These are phyloP conservation scores for Turnix velox DNA, from an alignment of 2,113 vertebrate genomes.

Conservation along the genomic window DNA sequence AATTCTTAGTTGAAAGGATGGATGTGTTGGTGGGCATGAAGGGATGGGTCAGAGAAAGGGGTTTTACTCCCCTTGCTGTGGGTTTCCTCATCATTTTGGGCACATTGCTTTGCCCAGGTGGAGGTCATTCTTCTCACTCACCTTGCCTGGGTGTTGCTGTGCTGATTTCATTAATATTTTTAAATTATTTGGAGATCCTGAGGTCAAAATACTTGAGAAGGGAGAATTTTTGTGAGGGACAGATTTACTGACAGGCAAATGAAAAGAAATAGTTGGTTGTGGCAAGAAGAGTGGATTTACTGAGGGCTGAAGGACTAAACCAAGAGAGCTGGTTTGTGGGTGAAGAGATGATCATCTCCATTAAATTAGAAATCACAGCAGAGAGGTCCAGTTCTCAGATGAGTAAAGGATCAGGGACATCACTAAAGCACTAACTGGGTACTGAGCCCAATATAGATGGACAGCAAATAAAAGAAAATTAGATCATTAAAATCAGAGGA, in stretches of 20 bases:
- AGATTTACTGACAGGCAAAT: not conserved
- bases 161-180: no score
- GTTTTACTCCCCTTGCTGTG: not conserved
- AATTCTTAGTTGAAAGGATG: not conserved
- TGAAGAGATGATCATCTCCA: not conserved
- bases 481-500: not conserved
- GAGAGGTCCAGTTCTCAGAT: not conserved
- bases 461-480: not conserved
- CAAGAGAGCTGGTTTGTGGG: accelerated
- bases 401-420: not conserved
- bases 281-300: not conserved
- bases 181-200: no score
- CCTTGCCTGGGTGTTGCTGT: no score
- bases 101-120: no score
- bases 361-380: not conserved
- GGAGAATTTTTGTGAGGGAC: not conserved
- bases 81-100: not conserved
- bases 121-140: no score
- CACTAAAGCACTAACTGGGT: not conserved
- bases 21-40: not conserved
- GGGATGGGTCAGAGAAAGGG: not conserved
- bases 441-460: not conserved
- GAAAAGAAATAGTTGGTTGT: not conserved
- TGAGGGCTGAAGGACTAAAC: not conserved
- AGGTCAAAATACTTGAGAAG: no score